These are phyloP conservation scores for Acanthurus leucopareius DNA, from an alignment of 2,797 vertebrate genomes.

Conservation along the genomic window DNA sequence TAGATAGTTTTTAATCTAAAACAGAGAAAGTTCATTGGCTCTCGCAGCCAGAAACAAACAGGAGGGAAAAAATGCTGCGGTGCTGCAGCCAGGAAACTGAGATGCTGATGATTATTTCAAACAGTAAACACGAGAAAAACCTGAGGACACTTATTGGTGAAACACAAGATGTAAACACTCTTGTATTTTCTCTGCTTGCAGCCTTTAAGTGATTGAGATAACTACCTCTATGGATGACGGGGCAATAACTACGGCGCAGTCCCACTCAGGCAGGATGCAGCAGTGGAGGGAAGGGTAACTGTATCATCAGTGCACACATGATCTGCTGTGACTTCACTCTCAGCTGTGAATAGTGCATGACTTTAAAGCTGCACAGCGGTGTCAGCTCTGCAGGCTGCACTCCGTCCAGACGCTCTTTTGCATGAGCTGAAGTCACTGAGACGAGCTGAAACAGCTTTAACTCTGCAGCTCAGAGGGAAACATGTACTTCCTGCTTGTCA, in stretches of 20 bases:
- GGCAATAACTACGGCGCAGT: background rate
- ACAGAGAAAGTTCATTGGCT: too few relatives aligned
- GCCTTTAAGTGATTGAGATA: background rate
- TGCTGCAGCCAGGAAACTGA: background rate
- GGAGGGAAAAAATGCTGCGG: too few relatives aligned
- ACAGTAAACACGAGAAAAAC: background rate
- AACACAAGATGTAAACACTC: background rate
- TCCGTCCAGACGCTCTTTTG: constrained; percentile 45
- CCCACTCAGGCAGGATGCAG: constrained; percentile 26
- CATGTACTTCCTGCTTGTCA: too few relatives aligned
- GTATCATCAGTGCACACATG: constrained; percentile 61
- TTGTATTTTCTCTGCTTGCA: background rate
- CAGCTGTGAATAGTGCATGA: constrained; percentile 78
- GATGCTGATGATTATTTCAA: background rate
- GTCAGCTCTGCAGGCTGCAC: constrained; percentile 43
- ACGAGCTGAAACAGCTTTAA: background rate
- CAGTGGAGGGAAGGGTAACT: constrained; percentile 41
- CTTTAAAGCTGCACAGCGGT: constrained; percentile 55
- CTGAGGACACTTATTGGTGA: too few relatives aligned
- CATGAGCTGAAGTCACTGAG: constrained; percentile 28
- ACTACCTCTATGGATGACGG: background rate
- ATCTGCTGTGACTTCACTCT: constrained; percentile 68
- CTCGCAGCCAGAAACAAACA: too few relatives aligned
- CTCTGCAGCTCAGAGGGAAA: background rate
- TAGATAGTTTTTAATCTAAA: background rate